Percentiles rank a stretch among this genome's conserved stretches.
Conservation (phyloP, 2,888 invertebrate species). For the Girardia tigrina region DNA sequence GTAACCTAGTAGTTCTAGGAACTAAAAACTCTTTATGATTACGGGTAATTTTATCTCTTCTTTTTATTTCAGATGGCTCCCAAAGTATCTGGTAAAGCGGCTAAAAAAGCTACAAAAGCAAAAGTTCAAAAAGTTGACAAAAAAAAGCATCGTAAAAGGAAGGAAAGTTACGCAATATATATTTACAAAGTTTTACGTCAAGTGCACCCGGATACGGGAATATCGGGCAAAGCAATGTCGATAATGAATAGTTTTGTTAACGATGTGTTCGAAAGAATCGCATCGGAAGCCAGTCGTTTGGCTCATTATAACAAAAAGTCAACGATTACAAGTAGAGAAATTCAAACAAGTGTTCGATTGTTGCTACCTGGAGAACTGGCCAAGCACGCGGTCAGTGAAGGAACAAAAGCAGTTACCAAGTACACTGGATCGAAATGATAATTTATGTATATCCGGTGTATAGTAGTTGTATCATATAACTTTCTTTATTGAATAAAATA, state of each 20-base stretch:
- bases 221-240: conserved; percentile 60
- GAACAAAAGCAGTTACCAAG: conserved; percentile 34
- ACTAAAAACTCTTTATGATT: too few species aligned
- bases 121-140: conserved; percentile 35
- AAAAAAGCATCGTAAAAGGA: conserved; percentile 36
- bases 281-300: conserved; percentile 56
- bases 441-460: background rate
- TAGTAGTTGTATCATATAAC: background rate
- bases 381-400: conserved; percentile 35
- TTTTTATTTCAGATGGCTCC: conserved; percentile 27
- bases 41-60: too few species aligned
- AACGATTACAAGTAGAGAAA: conserved; percentile 34
- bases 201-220: conserved; percentile 57
- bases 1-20: too few species aligned
- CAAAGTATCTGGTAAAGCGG: conserved; percentile 35
- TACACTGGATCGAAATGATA: conserved; percentile 34
- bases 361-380: conserved; percentile 33
- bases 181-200: conserved; percentile 37
- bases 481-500: background rate
- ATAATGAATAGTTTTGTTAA: conserved; percentile 66
- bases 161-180: conserved; percentile 36
- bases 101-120: conserved; percentile 34
- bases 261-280: conserved; percentile 63
- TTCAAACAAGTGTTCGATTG: conserved; percentile 32
- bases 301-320: conserved; percentile 54